Percentiles rank a stretch among this genome's conserved stretches.
Evolutionary conservation across 2,888 invertebrate genomes (phyloP).

Genomic region (Drosophila rubida): DNA sequence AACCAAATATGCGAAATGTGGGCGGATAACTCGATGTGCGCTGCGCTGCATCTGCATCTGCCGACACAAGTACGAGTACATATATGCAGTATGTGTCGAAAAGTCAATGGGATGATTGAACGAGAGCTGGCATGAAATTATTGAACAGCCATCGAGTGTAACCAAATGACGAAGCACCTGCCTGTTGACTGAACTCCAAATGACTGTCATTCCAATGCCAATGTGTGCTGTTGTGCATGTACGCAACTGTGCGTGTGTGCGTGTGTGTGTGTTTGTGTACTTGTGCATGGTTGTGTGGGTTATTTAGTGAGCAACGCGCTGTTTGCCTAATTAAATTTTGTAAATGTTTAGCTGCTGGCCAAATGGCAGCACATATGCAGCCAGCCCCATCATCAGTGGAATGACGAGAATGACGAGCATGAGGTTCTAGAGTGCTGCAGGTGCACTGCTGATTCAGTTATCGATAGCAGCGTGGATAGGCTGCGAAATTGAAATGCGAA

Average conservation of each 20-base stretch:
- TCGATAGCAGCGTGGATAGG: not conserved
- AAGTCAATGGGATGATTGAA: conserved; percentile 56
- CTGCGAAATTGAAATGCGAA: conserved; percentile 11
- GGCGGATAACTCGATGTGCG: conserved; percentile 4
- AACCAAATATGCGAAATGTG: conserved; percentile 58
- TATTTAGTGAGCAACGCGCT: conserved; percentile 27
- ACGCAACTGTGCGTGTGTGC: conserved; percentile 9
- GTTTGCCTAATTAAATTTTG: conserved; percentile 61
- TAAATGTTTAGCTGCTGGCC: conserved; percentile 43
- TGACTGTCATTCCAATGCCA: conserved; percentile 36
- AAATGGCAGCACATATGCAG: conserved; percentile 36
- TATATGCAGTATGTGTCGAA: conserved; percentile 20
- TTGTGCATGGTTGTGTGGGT: conserved; percentile 17
- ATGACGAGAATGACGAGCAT: not conserved
- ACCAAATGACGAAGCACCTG: conserved; percentile 65
- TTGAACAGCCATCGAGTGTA: conserved; percentile 52
- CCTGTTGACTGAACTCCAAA: conserved; percentile 35
- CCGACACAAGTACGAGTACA: not conserved
- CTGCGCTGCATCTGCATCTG: conserved; percentile 9
- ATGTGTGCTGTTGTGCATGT: not conserved
- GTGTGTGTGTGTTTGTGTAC: conserved; percentile 10
- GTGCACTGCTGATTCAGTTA: conserved; percentile 10
- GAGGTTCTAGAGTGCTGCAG: too few species aligned
- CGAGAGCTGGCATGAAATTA: conserved; percentile 41
- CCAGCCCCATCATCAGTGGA: not conserved